Conservation (phyloP, 2,888 invertebrate genomes). For the Panopea generosa region DNA sequence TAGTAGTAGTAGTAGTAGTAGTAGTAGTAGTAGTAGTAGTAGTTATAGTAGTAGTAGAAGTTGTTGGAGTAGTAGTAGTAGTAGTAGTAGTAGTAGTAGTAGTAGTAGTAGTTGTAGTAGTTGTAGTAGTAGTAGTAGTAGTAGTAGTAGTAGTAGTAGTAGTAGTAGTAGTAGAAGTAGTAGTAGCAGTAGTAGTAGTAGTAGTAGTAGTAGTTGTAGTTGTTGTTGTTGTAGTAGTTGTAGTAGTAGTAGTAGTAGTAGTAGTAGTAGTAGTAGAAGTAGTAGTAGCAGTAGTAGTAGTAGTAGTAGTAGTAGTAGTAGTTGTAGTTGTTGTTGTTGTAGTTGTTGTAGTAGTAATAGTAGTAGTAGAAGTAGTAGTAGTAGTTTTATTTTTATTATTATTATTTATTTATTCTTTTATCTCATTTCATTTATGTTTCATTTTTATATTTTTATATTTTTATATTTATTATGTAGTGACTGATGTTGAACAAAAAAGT, state of each 20-base stretch:
- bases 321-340: too few relatives aligned
- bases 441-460: too few relatives aligned
- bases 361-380: too few relatives aligned
- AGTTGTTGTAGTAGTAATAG: too few relatives aligned
- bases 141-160: conserved; percentile 3
- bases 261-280: not conserved
- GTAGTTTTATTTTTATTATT: too few relatives aligned
- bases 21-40: not conserved
- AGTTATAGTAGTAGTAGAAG: not conserved
- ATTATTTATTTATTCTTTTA: too few relatives aligned
- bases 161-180: conserved; percentile 1
- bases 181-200: conserved; percentile 2
- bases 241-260: conserved; percentile 3
- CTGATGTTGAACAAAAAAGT: too few relatives aligned
- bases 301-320: conserved; percentile 1
- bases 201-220: not conserved
- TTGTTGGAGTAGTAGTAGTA: too few relatives aligned
- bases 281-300: conserved; percentile 2
- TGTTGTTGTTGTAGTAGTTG: not conserved
- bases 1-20: not conserved
- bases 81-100: conserved; percentile 3
- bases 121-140: conserved; percentile 1
- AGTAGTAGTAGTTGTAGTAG: conserved; percentile 1
- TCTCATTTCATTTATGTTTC: too few relatives aligned
- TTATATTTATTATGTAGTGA: too few relatives aligned